Evolutionary conservation across 64 coral and sea anemone species (phyloP).

Genomic region (Astreopora myriophthalma): DNA sequence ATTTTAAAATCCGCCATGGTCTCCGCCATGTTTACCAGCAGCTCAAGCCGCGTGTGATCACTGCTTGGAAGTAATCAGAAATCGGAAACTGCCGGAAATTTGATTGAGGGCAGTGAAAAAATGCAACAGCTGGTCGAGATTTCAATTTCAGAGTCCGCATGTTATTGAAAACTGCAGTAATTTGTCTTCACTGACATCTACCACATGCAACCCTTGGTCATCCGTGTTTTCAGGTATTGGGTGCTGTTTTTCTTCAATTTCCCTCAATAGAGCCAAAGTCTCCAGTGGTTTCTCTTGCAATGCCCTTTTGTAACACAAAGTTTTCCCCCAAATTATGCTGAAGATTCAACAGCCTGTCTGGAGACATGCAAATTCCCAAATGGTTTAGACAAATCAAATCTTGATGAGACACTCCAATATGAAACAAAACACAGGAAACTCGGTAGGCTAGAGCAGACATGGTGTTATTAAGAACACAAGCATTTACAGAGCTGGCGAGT

Average conservation of each 20-base stretch:
- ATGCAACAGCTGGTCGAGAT: no score
- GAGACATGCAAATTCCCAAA: conserved; percentile 64
- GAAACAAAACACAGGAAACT: conserved; percentile 50
- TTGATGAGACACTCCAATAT: conserved; percentile 45
- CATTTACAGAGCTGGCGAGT: conserved; percentile 26
- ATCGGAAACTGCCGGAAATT: no score
- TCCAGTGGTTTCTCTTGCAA: conserved; percentile 40
- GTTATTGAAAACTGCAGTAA: no score
- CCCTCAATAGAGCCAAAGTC: conserved; percentile 24
- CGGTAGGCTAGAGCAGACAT: conserved; percentile 37
- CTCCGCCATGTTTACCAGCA: no score
- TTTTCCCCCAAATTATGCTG: conserved; percentile 21
- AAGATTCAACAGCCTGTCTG: background rate
- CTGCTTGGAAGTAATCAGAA: no score
- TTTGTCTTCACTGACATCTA: conserved; percentile 50
- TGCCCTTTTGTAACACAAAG: conserved; percentile 21
- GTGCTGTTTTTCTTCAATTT: conserved; percentile 42
- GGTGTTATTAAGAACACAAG: background rate
- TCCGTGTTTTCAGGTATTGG: background rate
- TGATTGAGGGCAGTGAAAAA: no score
- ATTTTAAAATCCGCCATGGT: no score
- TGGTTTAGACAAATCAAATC: conserved; percentile 42
- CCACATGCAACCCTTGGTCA: background rate
- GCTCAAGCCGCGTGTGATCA: no score
- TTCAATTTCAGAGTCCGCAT: no score